Evolutionary conservation across 2,797 vertebrate genomes (phyloP), one percentile per base, ranked within the genome.

Genomic region (Gymnopithys bicolor): DNA sequence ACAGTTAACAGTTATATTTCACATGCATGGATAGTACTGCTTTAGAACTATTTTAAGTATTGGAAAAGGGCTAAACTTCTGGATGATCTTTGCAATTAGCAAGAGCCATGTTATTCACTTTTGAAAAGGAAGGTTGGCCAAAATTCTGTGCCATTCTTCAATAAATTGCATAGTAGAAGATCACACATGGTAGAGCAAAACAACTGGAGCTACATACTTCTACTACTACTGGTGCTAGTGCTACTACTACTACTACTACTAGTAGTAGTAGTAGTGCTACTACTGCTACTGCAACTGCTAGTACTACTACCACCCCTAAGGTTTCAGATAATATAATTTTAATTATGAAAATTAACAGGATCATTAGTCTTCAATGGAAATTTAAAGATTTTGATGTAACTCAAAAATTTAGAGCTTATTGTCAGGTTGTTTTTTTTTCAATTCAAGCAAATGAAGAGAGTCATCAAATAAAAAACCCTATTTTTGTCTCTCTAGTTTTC

Each of bases 381-480:
- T 27, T 43, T 66, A 33, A 51, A 64, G 2, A 53, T 68, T 71
- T 84, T 68, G 7, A 33, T 35, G 12, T 25, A 73, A 45, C 12
- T 41, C 11, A 71, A 8, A 58, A 24, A 63, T 41, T 49, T 71
- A 80, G 45, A 75, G 10, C 5, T 37, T 70, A 68, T 18, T 76
- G 16, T 58, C 19, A 69, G 11, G 37, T 35, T 35, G 37, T 37
- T 37, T 13, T 51, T 66, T 39, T 75, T 48, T 85, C 14, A 69
- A 10, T 60, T 77, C 5, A 69, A 58, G 3, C 1, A 39, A 55
- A 77, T 25, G 6, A 55, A 18, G 7, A 18, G 7, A 60, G 5
- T 58, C 4, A 78, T 35, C 1, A 0, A 66, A 43, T 53, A 6
- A 43, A 81, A 37, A 37, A 4, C 37, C 37, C 9, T 3, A 1